Evolutionary conservation across 2,888 invertebrate species (phyloP), one percentile per base, ranked within the genome.

Genomic region (Julus scandinavius): DNA sequence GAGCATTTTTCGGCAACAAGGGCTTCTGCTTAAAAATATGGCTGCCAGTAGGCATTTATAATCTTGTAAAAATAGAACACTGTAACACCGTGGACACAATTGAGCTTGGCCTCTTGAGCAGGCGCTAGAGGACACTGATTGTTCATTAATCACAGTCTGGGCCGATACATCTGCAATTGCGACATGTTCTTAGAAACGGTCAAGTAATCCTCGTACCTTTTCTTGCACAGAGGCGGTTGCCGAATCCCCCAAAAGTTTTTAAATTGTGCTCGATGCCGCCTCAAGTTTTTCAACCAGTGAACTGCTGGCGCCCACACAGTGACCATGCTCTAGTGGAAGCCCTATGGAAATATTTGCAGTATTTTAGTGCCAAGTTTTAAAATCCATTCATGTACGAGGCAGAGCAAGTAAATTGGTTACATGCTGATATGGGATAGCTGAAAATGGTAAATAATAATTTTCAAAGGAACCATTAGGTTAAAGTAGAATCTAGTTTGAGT

Each of bases 301-400:
- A 63, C 63, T 3, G n/a, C 63, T 63, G 63, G 63, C 63, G n/a
- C 63, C 63, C 63, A 63, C 63, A 63, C 63, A 63, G 63, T 20
- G 63, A 63, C 63, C 63, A 63, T n/a, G 63, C 63, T 20, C 63
- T 63, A 63, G 17, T 63, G 63, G 63, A 63, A 63, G 63, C 63
- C 63, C 63, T 63, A 63, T n/a, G 63, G 20, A 63, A 63, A 63
- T n/a, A n/a, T 63, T 63, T n/a, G n/a, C 63, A 63, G 63, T 17
- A 63, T 63, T 63, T 63, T 63, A 63, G 63, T 63, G 63, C n/a
- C n/a, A 63, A 3, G 63, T 17, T 63, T 63, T 63, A 2, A n/a
- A 63, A 13, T 54, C 17, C 13, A 54, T 54, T 54, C 13, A 9
- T 17, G 41, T n/a, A n/a, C 41, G 6, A 45, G 2, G 41, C 41